Evolutionary conservation across 2,888 invertebrate genomes (phyloP), one percentile per base, ranked within the genome.

Genomic region (Imbricaverruca yamaguchii): DNA sequence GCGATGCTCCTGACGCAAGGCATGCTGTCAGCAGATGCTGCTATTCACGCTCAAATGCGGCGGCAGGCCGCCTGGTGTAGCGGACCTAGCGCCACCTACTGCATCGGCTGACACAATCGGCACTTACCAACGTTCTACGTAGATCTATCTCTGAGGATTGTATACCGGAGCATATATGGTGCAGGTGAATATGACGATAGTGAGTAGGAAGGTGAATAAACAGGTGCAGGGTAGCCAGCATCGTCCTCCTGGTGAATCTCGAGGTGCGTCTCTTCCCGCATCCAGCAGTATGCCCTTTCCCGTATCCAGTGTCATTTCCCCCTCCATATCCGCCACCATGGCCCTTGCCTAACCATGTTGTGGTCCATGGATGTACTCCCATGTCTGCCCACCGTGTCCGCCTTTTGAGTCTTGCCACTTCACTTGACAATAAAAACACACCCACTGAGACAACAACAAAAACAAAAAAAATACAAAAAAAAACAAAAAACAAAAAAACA

Each of bases 391-490:
- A 69, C 95, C 95, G 85, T 95, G 94, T 69, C 93, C 93, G 85
- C 94, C 95, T 85, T 93, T 91, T 86, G 92, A 92, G 87, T 95
- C 94, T 78, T 93, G 93, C 95, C 95, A 96, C 86, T 93, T 91
- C 81, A 95, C 93, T 95, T 94, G 85, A 53, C 57, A 56, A 39
- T 39, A 39, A 39, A 39, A 39, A 39, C 39, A 39, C 39, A 39
- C 39, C 39, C 39, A 39, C 4, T 39, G n/a, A n/a, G n/a, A n/a
- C n/a, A n/a, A n/a, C n/a, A n/a, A n/a, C n/a, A n/a, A n/a, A n/a
- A n/a, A n/a, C n/a, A n/a, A n/a, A n/a, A n/a, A n/a, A n/a, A n/a
- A n/a, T n/a, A n/a, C n/a, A n/a, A n/a, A n/a, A n/a, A n/a, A n/a
- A n/a, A n/a, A n/a, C n/a, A n/a, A n/a, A n/a, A 39, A 1, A 39